phyloP scores from a whole-genome alignment of 2,888 invertebrate genomes.

The Habroteleia sp. region DNA sequence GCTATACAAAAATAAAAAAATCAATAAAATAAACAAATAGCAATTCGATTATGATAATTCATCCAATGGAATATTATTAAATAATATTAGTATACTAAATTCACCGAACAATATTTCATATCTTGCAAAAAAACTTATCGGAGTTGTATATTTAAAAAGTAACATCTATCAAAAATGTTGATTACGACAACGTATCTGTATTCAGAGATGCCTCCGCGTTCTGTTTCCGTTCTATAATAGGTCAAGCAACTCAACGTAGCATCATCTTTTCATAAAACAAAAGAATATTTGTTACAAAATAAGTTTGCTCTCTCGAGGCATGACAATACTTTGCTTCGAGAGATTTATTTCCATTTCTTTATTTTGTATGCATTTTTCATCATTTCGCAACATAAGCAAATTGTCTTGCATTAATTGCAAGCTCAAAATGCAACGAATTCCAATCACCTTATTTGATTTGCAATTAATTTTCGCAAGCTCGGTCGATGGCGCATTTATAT shows the following conservation, averaged over 20 bases:
- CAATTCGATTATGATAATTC: no score
- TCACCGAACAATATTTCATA: no score
- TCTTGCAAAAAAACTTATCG: neutral
- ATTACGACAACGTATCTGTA: slow-evolving; percentile 1
- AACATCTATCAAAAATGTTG: slow-evolving; percentile 15
- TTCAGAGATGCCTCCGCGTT: slow-evolving; percentile 20
- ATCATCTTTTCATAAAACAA: slow-evolving; percentile 19
- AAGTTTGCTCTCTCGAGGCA: slow-evolving; percentile 16
- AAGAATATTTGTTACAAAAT: slow-evolving; percentile 27
- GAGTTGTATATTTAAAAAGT: slow-evolving; percentile 3
- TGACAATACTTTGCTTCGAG: slow-evolving; percentile 13
- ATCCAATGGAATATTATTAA: no score
- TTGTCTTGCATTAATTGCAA: neutral
- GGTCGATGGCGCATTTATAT: no score
- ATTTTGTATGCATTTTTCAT: slow-evolving; percentile 8
- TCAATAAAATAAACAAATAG: no score
- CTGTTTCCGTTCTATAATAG: slow-evolving; percentile 31
- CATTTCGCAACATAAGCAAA: neutral
- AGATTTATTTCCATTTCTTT: slow-evolving; percentile 10
- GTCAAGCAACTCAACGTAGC: slow-evolving; percentile 19
- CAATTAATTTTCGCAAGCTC: no score
- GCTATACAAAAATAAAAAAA: no score
- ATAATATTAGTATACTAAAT: no score
- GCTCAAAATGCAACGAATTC: no score
- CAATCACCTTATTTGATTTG: neutral